Evolutionary conservation across 2,113 vertebrate genomes (phyloP).

Genomic region (Eupsittula cactorum): DNA sequence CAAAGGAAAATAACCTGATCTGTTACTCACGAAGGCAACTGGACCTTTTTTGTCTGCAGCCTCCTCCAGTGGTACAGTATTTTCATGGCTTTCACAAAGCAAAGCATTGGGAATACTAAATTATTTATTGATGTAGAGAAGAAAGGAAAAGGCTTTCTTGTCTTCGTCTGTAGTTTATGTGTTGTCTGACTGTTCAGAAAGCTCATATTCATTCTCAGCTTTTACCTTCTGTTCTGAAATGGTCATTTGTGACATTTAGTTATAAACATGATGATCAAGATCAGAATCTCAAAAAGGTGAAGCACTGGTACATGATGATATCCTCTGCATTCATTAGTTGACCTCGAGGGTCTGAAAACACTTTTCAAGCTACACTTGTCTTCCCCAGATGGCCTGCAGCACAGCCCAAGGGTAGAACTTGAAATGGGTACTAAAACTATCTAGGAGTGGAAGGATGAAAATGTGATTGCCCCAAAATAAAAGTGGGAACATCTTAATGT

Average conservation of each 20-base stretch:
- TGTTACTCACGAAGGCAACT: background rate
- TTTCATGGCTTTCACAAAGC: background rate
- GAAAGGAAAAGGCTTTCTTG: rapidly evolving
- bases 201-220: background rate
- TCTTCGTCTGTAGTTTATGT: background rate
- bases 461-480: background rate
- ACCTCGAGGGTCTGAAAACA: background rate
- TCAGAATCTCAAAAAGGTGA: background rate
- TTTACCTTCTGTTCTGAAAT: background rate
- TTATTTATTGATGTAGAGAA: background rate
- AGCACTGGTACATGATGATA: background rate
- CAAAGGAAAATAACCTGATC: background rate
- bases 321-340: background rate
- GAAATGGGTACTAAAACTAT: background rate
- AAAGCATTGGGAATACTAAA: background rate
- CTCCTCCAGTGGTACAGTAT: background rate
- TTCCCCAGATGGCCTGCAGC: background rate
- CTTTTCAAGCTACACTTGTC: background rate
- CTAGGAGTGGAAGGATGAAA: background rate
- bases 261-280: background rate
- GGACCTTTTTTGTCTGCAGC: background rate
- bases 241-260: background rate
- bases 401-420: background rate
- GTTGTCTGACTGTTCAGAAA: background rate
- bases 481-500: background rate